Conservation (phyloP, 2,797 vertebrate genomes). For the Cirrhinus mrigala region DNA sequence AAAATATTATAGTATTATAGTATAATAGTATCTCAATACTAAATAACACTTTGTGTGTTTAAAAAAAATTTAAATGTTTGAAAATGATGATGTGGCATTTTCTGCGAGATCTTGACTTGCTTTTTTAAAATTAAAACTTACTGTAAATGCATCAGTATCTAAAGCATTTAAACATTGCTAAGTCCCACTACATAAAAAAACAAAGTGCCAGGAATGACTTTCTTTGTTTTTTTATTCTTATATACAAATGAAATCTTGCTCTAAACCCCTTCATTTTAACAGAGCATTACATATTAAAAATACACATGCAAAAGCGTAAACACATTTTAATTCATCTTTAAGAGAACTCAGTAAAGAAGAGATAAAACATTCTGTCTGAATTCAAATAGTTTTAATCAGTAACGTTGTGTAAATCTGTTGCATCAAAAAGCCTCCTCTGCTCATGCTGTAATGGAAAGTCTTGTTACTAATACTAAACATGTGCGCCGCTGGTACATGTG, state of each 20-base stretch:
- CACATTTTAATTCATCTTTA: not conserved
- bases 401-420: not conserved
- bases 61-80: too few species aligned
- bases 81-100: too few species aligned
- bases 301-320: not conserved
- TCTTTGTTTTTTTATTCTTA: not conserved
- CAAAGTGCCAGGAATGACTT: not conserved
- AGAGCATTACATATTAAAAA: not conserved
- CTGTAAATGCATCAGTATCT: too few species aligned
- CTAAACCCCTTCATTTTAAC: not conserved
- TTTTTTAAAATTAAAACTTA: too few species aligned
- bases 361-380: not conserved
- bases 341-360: not conserved
- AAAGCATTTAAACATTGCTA: too few species aligned
- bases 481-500: slow-evolving; percentile 51
- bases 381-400: not conserved
- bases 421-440: slow-evolving; percentile 11
- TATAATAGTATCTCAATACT: not conserved
- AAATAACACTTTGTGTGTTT: not conserved
- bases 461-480: not conserved
- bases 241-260: not conserved
- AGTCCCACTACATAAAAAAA: not conserved
- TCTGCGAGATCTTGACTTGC: not conserved
- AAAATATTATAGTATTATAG: too few species aligned
- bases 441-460: slow-evolving; percentile 32